Conservation (phyloP, 2,113 vertebrate genomes). For the Malaclemys terrapin region DNA sequence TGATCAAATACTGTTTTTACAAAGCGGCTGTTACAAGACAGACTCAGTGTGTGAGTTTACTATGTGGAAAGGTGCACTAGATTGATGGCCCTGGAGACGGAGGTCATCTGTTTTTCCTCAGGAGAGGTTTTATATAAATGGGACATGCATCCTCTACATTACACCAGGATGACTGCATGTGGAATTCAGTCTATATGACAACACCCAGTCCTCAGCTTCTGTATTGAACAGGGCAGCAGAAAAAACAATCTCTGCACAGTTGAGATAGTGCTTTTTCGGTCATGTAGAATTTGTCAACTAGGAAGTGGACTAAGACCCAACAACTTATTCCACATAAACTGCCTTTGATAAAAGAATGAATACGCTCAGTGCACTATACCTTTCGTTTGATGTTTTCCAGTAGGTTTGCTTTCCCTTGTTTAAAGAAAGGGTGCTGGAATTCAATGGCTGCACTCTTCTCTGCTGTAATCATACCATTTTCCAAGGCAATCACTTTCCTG, state of each 20-base stretch:
- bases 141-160: background rate
- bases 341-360: background rate
- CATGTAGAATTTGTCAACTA: background rate
- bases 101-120: background rate
- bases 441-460: constrained; percentile 69
- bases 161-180: background rate
- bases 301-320: background rate
- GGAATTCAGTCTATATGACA: background rate
- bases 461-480: constrained; percentile 63
- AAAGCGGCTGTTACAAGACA: background rate
- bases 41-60: background rate
- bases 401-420: constrained; percentile 70
- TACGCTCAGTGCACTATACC: constrained; percentile 48
- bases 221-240: background rate
- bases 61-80: background rate
- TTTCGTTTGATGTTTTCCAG: constrained; percentile 81
- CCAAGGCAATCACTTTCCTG: constrained; percentile 75
- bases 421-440: constrained; percentile 81
- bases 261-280: background rate
- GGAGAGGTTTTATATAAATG: background rate
- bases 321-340: background rate
- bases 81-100: background rate
- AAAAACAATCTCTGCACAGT: background rate
- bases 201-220: background rate
- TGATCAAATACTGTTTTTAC: background rate